phyloP scores from a whole-genome alignment of 2,888 invertebrate species.

The Elmis aenea region DNA sequence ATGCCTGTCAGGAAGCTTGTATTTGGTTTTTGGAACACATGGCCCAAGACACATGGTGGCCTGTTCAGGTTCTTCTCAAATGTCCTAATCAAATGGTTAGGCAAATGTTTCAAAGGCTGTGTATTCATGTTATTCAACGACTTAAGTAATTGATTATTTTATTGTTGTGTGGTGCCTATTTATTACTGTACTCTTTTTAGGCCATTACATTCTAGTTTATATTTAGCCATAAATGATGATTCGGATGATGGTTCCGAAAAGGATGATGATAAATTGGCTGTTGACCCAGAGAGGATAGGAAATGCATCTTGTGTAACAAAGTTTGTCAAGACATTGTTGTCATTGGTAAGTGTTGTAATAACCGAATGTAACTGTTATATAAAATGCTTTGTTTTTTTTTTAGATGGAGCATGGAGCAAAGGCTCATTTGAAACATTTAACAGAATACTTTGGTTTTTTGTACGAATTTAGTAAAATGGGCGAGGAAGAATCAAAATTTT shows the following conservation, averaged over 20 bases:
- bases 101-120: constrained; percentile 93
- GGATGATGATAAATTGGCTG: constrained; percentile 51
- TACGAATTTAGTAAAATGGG: constrained; percentile 95
- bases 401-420: constrained; percentile 82
- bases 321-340: constrained; percentile 83
- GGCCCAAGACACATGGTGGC: constrained; percentile 94
- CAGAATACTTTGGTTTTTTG: constrained; percentile 88
- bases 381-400: constrained; percentile 6
- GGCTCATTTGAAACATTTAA: constrained; percentile 79
- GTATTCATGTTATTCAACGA: constrained; percentile 91
- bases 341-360: constrained; percentile 61
- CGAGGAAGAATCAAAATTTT: constrained; percentile 85
- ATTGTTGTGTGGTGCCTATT: neutral
- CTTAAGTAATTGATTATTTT: constrained; percentile 56
- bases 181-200: constrained; percentile 34
- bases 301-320: constrained; percentile 86
- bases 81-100: constrained; percentile 96
- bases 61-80: constrained; percentile 84
- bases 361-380: neutral
- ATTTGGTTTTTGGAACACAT: constrained; percentile 91
- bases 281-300: constrained; percentile 56
- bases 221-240: constrained; percentile 54
- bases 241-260: constrained; percentile 46
- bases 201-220: constrained; percentile 56
- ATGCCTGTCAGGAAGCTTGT: constrained; percentile 81